A percentile compares a stretch with the other conserved stretches of the same genome.
phyloP scores from a whole-genome alignment of 2,797 vertebrate genomes.

The Lacerta agilis region DNA sequence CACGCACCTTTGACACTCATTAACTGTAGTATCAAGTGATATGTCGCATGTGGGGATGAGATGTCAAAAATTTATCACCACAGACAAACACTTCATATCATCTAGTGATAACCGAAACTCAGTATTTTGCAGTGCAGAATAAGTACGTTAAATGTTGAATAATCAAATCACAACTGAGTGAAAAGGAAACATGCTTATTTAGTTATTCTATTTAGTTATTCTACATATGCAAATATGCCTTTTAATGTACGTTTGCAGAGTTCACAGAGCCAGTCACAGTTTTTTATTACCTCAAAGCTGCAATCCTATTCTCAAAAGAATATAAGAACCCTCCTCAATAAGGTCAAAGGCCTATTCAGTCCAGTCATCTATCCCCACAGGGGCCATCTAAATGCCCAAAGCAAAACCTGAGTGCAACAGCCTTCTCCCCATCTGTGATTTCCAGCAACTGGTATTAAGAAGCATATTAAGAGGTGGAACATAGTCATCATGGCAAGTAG shows the following conservation, averaged over 20 bases:
- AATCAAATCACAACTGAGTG: background rate
- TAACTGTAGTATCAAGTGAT: background rate
- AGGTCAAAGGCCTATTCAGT: too few relatives aligned
- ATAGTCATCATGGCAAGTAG: too few relatives aligned
- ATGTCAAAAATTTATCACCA: background rate
- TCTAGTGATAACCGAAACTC: background rate
- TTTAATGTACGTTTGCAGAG: background rate
- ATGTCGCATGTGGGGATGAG: background rate
- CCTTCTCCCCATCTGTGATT: too few relatives aligned
- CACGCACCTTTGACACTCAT: background rate
- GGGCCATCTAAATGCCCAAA: too few relatives aligned
- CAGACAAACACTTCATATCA: background rate
- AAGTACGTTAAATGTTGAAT: conserved; percentile 17
- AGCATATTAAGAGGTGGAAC: too few relatives aligned
- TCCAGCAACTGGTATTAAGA: too few relatives aligned
- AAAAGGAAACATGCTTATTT: background rate
- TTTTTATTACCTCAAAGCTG: background rate
- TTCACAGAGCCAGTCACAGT: background rate
- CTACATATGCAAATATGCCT: background rate
- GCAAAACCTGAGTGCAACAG: too few relatives aligned
- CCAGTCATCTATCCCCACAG: too few relatives aligned
- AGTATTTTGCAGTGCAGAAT: background rate
- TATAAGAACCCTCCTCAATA: too few relatives aligned
- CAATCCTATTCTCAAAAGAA: background rate
- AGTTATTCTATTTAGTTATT: background rate